phyloP scores from a whole-genome alignment of 2,888 invertebrate genomes.

The Rhaphigaster nebulosa region DNA sequence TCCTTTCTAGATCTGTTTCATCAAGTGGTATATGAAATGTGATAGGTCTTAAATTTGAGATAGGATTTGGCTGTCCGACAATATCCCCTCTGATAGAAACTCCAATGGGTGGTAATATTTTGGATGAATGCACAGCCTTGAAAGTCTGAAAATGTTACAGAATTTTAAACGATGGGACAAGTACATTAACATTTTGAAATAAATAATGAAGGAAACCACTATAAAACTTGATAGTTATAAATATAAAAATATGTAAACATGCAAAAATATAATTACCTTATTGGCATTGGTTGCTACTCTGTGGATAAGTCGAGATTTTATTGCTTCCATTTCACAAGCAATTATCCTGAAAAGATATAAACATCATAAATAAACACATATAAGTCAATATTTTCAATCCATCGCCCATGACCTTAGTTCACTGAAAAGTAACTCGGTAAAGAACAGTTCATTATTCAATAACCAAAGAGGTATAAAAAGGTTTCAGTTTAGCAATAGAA shows the following conservation, averaged over 20 bases:
- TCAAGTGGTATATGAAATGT: slow-evolving; percentile 76
- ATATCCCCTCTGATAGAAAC: slow-evolving; percentile 70
- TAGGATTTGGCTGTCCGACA: slow-evolving; percentile 84
- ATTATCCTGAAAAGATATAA: neutral
- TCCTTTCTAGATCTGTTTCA: slow-evolving; percentile 78
- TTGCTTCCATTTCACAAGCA: slow-evolving; percentile 44
- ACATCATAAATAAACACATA: neutral
- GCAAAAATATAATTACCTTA: neutral
- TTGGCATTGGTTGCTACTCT: neutral
- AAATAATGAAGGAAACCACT: neutral
- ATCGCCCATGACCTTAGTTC: neutral
- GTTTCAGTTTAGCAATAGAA: neutral
- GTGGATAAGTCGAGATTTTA: slow-evolving; percentile 12
- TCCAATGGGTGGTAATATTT: slow-evolving; percentile 40
- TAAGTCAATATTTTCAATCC: slow-evolving; percentile 32
- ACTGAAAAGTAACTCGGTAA: slow-evolving; percentile 1
- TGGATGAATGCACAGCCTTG: slow-evolving; percentile 50
- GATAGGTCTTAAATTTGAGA: slow-evolving; percentile 83
- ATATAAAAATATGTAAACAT: neutral
- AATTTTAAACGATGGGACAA: neutral
- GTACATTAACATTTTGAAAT: neutral
- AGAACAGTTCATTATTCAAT: neutral
- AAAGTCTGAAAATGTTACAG: slow-evolving; percentile 10
- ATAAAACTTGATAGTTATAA: neutral
- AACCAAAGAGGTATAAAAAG: neutral